Base-by-base conservation (phyloP, 2,797 vertebrate species). In the Pseudomugil gertrudae region DNA sequence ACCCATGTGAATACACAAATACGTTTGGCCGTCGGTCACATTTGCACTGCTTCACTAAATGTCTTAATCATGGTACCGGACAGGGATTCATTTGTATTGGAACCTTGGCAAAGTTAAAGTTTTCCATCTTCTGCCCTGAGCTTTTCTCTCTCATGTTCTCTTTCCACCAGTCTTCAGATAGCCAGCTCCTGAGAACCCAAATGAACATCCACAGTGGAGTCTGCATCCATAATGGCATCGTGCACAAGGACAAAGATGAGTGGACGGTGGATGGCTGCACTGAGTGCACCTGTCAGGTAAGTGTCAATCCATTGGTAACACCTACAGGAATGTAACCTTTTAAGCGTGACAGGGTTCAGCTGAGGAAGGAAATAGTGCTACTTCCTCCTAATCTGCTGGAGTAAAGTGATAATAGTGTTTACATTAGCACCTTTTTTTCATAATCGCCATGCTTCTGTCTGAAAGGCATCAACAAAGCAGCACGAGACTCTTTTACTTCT, bases 211-310 rank as follows among this genome's bases (percentile, higher is more conserved):
- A 91, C 58, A 92, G 86, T 1, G 94, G 94, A 23, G 90, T 93
- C 0, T 99, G 98, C 88, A 86, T 95, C 69, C 95, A 99, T 90
- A 98, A 98, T 0, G 95, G 96, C 15, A 90, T 97, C 1, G 72
- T 92, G 75, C 93, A 97, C 87, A 93, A 93, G 57, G 95, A 99
- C 73, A 94, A 93, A 9, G 95, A 95, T 0, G 96, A 98, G 56
- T 99, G 98, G 98, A 98, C 96, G 0, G 95, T 99, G 64, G 98
- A 99, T 26, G 95, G 93, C 90, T 99, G 98, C 84, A 99, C 98
- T 0, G 95, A 97, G 86, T 99, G 98, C 84, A 98, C 95, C 80
- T 99, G 98, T 81, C 96, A 98, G 97, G 98, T 98, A 87, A 86
- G 80, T 55, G 35, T 81, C 68, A 45, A n/a, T n/a, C n/a, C n/a